Evolutionary conservation across 2,797 vertebrate genomes (phyloP), one percentile per base, ranked within the genome.

Genomic region (Diplodus sargus): DNA sequence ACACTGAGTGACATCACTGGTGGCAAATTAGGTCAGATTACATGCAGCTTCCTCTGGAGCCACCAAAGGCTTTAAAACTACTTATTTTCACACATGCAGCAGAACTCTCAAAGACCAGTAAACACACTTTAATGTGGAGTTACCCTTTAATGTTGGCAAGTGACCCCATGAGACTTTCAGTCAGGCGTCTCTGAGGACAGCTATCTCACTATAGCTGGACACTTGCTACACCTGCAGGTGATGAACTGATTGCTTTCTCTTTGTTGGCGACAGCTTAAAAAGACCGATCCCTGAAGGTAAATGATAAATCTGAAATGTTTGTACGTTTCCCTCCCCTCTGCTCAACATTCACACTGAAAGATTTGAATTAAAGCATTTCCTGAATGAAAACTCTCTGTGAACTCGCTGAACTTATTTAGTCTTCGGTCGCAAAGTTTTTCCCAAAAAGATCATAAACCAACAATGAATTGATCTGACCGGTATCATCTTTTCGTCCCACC

Each of bases 211-310:
- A 3, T 14, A 74, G 48, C 16, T 10, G 16, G 43, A 23, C 48
- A 28, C 63, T 57, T 68, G 25, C 30, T 58, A 20, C 48, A 57
- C 30, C 65, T 74, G 48, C 58, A 30, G 63, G 57, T 58, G 63
- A 52, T 63, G 34, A 77, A 22, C 22, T 60, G 25, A 67, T 63
- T 56, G 42, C 5, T 13, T 6, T 49, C 1, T 57, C 4, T 22
- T 53, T 48, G 73, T 30, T 60, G 47, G 5, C 22, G n/a, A 13
- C 8, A 30, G 18, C 30, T 62, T 47, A 2, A 66, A 60, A 60
- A 20, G 43, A 5, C 30, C 15, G 10, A 57, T 16, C 14, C 42
- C 56, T 71, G 53, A 52, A 64, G 53, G 13, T 25, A 8, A 42
- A 51, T 14, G 54, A 17, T 30, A 56, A 22, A 20, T 61, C 20